Evolutionary conservation across 2,113 vertebrate species (phyloP), one percentile per base, ranked within the genome.

Genomic region (Cervus canadensis): DNA sequence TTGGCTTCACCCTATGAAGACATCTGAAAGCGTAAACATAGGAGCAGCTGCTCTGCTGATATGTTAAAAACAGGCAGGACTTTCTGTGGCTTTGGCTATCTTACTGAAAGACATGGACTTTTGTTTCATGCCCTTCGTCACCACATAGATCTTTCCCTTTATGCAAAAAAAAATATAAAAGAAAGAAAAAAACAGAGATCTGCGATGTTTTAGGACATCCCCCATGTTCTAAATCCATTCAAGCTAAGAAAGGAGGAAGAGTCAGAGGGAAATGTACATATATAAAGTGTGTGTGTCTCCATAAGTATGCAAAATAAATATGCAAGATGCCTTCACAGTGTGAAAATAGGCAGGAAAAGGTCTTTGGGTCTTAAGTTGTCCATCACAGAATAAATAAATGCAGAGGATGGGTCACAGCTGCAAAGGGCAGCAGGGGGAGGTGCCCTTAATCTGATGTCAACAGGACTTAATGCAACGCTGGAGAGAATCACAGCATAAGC

Each of bases 1-100:
- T 90, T 97, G 96, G 96, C 87, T 14, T 97, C 93, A 87, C 93
- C 97, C 94, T 67, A 64, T 26, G 92, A 97, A 95, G 96, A 97
- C 54, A 98, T 93, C 6, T 97, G 97, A 98, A 97, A 98, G 92
- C 89, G 96, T 98, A 98, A 98, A 99, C 98, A 98, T 96, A 98
- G 96, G 94, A 98, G 97, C 94, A 90, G 94, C 97, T 98, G 95
- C 89, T 97, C 95, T 91, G 96, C 87, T 96, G 97, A 97, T 93
- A 97, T 85, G 62, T 97, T 98, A 97, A 97, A 98, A 91, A 97
- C 45, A 59, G 85, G 60, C 71, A 98, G 91, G 78, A 74, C 98
- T 98, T 97, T 98, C 94, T 93, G 88, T 86, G 50, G 79, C 45
- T 87, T 54, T 98, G 85, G 87, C 28, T 95, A 71, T 97, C 98